Percentiles rank a stretch among this genome's conserved stretches.
Conservation (phyloP, 2,888 invertebrate genomes). For the Raillietiella orientalis region DNA sequence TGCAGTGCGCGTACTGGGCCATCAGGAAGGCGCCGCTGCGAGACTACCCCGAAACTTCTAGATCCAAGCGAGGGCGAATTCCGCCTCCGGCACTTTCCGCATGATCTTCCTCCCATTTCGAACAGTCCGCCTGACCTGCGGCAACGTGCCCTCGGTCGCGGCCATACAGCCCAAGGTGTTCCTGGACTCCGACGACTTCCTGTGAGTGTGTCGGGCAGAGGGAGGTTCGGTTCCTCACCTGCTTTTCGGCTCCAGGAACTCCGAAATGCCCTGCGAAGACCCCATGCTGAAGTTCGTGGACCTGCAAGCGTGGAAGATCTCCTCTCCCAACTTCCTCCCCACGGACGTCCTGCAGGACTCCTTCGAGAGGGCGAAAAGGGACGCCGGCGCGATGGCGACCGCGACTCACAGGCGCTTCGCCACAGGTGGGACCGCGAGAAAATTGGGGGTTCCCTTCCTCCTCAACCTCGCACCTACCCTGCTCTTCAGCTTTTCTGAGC, state of each 20-base stretch:
- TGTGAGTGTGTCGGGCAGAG: slow-evolving; percentile 24
- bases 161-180: slow-evolving; percentile 57
- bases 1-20: too few species aligned
- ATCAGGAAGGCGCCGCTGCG: too few species aligned
- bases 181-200: slow-evolving; percentile 45
- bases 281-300: slow-evolving; percentile 11
- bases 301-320: slow-evolving; percentile 12
- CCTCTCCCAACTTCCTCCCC: slow-evolving; percentile 11
- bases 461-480: neutral
- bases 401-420: too few species aligned
- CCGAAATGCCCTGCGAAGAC: slow-evolving; percentile 13
- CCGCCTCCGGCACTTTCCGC: too few species aligned
- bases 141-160: slow-evolving; percentile 28
- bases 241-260: slow-evolving; percentile 11
- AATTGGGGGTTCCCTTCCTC: neutral
- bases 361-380: slow-evolving; percentile 13
- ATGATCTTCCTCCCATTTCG: too few species aligned
- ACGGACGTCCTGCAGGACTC: slow-evolving; percentile 13
- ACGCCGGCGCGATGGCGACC: slow-evolving; percentile 12
- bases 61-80: too few species aligned
- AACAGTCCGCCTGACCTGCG: slow-evolving; percentile 47
- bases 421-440: slow-evolving; percentile 4
- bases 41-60: too few species aligned
- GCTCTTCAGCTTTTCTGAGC: neutral
- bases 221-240: neutral